These are phyloP conservation scores for Plutomurus gul DNA, from an alignment of 1,140 invertebrate species.

Conservation along the genomic window DNA sequence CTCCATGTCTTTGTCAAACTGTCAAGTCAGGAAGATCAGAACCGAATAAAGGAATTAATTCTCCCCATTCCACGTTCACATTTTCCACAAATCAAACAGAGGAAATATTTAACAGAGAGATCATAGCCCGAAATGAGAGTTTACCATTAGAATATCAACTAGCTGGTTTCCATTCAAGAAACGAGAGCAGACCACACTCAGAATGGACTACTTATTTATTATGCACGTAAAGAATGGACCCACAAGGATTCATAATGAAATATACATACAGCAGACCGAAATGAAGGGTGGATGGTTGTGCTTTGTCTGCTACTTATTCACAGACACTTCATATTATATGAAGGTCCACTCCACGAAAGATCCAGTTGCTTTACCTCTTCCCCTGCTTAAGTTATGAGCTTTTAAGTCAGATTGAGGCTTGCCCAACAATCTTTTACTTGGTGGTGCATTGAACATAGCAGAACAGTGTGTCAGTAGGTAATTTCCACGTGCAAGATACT, in stretches of 20 bases:
- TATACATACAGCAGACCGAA: too few species aligned
- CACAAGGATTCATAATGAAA: too few species aligned
- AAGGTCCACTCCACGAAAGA: too few species aligned
- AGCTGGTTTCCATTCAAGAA: neutral
- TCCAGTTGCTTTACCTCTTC: conserved; percentile 14
- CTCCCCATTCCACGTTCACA: neutral
- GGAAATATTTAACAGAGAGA: conserved; percentile 1
- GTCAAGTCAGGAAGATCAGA: neutral
- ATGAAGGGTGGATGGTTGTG: too few species aligned
- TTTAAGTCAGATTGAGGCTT: conserved; percentile 29
- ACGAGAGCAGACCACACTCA: neutral
- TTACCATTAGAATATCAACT: conserved; percentile 14
- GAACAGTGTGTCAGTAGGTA: too few species aligned
- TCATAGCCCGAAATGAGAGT: neutral
- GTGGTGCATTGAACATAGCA: too few species aligned
- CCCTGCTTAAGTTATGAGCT: conserved; percentile 19
- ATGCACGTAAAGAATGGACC: too few species aligned
- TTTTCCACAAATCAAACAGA: neutral
- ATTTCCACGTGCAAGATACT: too few species aligned
- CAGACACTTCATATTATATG: too few species aligned
- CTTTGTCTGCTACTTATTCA: too few species aligned
- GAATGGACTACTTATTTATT: too few species aligned
- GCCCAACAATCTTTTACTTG: conserved; percentile 18
- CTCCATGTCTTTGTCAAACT: neutral
- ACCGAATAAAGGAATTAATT: neutral